phyloP scores from a whole-genome alignment of 2,888 invertebrate species.

The Thera obeliscata region DNA sequence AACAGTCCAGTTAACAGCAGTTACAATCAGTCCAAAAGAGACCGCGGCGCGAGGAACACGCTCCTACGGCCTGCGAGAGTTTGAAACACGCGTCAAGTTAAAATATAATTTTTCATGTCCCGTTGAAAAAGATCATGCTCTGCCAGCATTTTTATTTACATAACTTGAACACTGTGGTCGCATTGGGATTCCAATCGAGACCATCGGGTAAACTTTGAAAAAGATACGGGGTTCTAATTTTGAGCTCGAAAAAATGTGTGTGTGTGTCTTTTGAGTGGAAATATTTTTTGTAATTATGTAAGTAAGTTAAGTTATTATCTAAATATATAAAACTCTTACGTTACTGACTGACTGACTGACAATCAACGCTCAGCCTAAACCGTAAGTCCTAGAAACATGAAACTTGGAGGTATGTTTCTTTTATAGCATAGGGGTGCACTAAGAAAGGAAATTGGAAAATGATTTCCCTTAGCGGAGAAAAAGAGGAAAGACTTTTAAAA shows the following conservation, averaged over 20 bases:
- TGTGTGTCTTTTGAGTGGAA: conserved; percentile 9
- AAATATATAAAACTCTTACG: too few species aligned
- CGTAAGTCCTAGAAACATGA: too few species aligned
- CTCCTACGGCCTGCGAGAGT: conserved; percentile 45
- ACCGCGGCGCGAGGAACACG: conserved; percentile 62
- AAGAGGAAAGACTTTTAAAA: too few species aligned
- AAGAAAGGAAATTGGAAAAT: too few species aligned
- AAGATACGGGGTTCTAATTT: conserved; percentile 43
- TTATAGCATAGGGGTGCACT: too few species aligned
- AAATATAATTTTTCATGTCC: conserved; percentile 44
- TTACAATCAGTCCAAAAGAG: conserved; percentile 51
- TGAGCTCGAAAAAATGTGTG: conserved; percentile 35
- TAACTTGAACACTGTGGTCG: conserved; percentile 47
- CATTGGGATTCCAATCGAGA: conserved; percentile 47
- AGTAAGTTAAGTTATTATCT: neutral
- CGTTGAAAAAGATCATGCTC: conserved; percentile 58
- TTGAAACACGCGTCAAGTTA: conserved; percentile 56
- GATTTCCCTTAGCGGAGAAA: too few species aligned
- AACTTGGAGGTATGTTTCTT: too few species aligned
- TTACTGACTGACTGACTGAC: too few species aligned
- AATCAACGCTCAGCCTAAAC: too few species aligned
- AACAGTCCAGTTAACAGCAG: neutral
- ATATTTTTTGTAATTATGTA: conserved; percentile 2
- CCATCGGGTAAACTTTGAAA: conserved; percentile 46
- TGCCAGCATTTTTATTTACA: conserved; percentile 45